phyloP scores from a whole-genome alignment of 2,113 vertebrate genomes.

The Geococcyx californianus region DNA sequence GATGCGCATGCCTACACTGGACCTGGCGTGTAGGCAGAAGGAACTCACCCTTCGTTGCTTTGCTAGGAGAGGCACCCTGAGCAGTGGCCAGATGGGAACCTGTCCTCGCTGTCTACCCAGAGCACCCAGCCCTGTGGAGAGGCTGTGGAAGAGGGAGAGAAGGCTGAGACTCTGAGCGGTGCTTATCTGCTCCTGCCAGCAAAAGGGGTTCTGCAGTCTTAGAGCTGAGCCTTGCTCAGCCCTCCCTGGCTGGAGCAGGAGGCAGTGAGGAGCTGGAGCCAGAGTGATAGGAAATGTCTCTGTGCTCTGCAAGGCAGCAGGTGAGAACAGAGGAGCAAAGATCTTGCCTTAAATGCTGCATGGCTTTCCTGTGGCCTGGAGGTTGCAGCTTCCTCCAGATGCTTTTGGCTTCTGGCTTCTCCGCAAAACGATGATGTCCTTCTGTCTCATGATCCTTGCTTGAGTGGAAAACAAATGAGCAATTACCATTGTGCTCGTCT shows the following conservation, averaged over 20 bases:
- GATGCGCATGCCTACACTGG: neutral
- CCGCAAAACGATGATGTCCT: neutral
- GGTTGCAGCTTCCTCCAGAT: neutral
- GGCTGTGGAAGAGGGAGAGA: neutral
- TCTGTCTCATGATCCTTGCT: fast-evolving
- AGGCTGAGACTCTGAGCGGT: neutral
- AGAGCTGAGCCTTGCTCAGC: neutral
- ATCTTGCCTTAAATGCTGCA: neutral
- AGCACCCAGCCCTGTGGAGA: neutral
- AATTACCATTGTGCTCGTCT: neutral
- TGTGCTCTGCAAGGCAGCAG: neutral
- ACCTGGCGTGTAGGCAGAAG: neutral
- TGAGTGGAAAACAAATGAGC: neutral
- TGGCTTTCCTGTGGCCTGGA: neutral
- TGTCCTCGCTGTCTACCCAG: too few species aligned
- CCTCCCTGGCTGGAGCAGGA: neutral
- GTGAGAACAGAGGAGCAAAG: neutral
- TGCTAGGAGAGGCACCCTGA: neutral
- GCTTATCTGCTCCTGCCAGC: neutral
- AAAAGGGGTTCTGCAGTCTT: neutral
- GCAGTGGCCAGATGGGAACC: neutral
- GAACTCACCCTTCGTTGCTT: neutral
- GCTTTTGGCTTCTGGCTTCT: neutral
- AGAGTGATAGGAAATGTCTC: neutral
- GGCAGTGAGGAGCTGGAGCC: neutral